Percentiles rank a stretch among this genome's conserved stretches.
Evolutionary conservation across 2,113 vertebrate species (phyloP).

Genomic region (Bos indicus): DNA sequence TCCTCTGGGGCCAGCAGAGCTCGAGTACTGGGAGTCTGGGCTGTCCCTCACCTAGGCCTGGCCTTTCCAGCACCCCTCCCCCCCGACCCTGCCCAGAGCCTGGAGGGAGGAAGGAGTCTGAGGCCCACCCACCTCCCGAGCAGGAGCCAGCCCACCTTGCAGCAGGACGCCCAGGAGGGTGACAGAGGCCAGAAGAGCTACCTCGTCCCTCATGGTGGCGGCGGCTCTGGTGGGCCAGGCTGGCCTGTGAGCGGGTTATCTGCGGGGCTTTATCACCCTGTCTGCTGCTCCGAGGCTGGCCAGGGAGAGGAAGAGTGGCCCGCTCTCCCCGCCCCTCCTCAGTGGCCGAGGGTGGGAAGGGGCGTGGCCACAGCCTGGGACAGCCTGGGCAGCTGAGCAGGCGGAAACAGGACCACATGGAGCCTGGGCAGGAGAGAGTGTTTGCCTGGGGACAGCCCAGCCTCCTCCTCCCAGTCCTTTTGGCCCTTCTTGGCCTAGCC

Average conservation of each 20-base stretch:
- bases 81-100: background rate
- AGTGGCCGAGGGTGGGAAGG: background rate
- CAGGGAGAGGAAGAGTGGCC: background rate
- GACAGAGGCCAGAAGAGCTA: slow-evolving; percentile 82
- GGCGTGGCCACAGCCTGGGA: background rate
- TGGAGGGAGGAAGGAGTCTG: background rate
- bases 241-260: background rate
- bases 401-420: background rate
- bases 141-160: slow-evolving; percentile 83
- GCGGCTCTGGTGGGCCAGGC: background rate
- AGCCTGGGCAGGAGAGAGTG: background rate
- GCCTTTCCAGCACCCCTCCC: background rate
- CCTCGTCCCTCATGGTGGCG: slow-evolving; percentile 79
- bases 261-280: background rate
- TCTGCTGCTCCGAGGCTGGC: background rate
- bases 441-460: background rate
- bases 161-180: slow-evolving; percentile 87
- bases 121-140: background rate
- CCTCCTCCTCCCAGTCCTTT: slow-evolving; percentile 10
- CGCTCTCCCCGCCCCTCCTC: background rate
- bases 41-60: background rate
- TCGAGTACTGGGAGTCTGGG: background rate
- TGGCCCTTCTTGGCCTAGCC: background rate
- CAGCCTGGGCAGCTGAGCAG: background rate
- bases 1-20: background rate